These are phyloP conservation scores for Myotis daubentonii DNA, from an alignment of 2,797 vertebrate genomes.

Conservation along the genomic window DNA sequence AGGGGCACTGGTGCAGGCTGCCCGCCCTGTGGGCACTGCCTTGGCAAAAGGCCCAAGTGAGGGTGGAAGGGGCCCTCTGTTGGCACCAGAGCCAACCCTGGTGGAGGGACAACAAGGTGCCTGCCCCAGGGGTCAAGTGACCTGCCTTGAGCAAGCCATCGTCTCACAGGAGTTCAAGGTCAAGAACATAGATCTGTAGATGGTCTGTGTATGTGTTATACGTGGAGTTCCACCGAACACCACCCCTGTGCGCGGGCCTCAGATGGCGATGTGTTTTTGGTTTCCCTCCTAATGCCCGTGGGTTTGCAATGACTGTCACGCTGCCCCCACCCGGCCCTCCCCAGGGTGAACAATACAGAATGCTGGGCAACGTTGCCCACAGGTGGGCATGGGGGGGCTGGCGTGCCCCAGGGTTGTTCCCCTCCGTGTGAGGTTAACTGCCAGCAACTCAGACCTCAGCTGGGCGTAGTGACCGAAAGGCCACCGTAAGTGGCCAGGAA, in stretches of 20 bases:
- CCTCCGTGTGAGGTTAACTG: neutral
- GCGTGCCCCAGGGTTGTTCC: neutral
- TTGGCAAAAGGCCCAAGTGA: neutral
- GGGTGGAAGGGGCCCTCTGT: neutral
- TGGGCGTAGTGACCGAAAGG: neutral
- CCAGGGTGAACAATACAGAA: conserved; percentile 44
- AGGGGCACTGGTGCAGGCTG: neutral
- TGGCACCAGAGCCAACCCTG: neutral
- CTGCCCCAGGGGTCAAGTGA: neutral
- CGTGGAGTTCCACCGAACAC: neutral
- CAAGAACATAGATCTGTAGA: neutral
- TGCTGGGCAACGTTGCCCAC: neutral
- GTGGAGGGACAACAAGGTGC: neutral
- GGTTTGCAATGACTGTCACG: neutral
- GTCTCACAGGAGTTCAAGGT: conserved; percentile 7
- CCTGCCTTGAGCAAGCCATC: neutral
- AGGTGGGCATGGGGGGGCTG: neutral
- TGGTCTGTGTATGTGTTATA: neutral
- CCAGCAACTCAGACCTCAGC: neutral
- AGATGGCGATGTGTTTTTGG: neutral
- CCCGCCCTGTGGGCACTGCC: neutral
- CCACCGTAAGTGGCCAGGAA: neutral
- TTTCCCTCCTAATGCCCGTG: neutral
- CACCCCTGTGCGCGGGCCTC: neutral
- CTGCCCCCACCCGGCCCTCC: neutral